Evolutionary conservation across 2,888 invertebrate species (phyloP).

Genomic region (Cepaea hortensis): DNA sequence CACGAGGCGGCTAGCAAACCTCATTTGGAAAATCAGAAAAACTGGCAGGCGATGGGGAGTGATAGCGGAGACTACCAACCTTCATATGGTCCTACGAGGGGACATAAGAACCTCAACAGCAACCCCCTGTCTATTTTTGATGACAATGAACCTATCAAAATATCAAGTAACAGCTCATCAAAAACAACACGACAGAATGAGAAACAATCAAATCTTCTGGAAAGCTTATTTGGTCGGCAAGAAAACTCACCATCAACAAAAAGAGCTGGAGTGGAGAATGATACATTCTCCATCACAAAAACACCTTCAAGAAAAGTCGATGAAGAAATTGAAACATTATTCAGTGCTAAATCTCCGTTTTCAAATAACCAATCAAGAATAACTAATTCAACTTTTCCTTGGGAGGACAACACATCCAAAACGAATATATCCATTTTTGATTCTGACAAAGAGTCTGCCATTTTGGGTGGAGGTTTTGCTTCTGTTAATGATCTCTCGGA

Average conservation of each 20-base stretch:
- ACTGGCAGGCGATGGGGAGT: constrained; percentile 43
- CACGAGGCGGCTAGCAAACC: not conserved
- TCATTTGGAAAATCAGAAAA: constrained; percentile 17
- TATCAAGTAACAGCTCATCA: constrained; percentile 17
- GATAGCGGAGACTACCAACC: constrained; percentile 45
- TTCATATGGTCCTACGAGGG: constrained; percentile 26
- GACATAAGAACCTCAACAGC: not conserved
- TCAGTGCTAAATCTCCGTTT: constrained; percentile 27
- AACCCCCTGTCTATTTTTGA: constrained; percentile 5
- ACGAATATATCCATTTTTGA: constrained; percentile 46
- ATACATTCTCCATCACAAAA: constrained; percentile 40
- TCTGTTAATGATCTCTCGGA: constrained; percentile 60
- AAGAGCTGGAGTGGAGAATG: not conserved
- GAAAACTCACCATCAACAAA: constrained; percentile 33
- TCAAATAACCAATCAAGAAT: not conserved
- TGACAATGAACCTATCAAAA: constrained; percentile 45
- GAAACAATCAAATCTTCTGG: constrained; percentile 65
- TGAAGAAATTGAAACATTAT: constrained; percentile 45
- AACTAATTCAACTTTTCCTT: constrained; percentile 57
- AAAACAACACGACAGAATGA: constrained; percentile 49
- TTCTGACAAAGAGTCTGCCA: constrained; percentile 48
- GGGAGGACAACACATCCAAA: constrained; percentile 58
- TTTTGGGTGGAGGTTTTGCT: constrained; percentile 68
- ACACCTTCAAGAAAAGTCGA: constrained; percentile 3
- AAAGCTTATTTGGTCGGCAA: constrained; percentile 68